Evolutionary conservation across 2,797 vertebrate species (phyloP), one percentile per base, ranked within the genome.

Genomic region (Megalops cyprinoides): DNA sequence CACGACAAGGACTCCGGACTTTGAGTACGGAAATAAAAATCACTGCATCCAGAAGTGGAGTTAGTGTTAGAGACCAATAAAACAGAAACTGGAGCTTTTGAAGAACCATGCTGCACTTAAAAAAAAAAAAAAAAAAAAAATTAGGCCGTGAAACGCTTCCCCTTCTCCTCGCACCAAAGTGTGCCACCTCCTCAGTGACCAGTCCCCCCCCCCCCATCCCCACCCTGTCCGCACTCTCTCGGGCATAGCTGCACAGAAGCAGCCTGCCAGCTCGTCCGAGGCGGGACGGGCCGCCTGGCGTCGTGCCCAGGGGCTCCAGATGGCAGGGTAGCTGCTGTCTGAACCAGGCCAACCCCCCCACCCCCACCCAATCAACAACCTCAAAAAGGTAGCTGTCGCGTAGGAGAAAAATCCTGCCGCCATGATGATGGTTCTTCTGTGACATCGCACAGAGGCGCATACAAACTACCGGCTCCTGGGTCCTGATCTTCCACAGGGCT

Each of bases 111-210:
- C 55, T 12, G 6, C 1, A 71, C 67, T 23, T 42, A 44, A 74
- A 46, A 49, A 78, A 76, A 83, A 83, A 56, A 87, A 83, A 89
- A 91, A 91, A 49, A 83, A 56, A 87, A 83, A 89, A 91, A 91
- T 49, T 1, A 90, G 86, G 89, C 87, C 88, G 82, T 37, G 31
- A 76, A 44, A 85, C 60, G 18, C 84, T 88, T 86, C 39, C 7
- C 37, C 28, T 75, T 37, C 10, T 18, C 58, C 42, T 80, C 15
- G 44, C 49, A 46, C 10, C 83, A 60, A 91, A 90, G 87, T 91
- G 87, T 90, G 90, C 74, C 91, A 91, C 89, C 89, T 92, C 91
- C 90, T 91, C 78, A 84, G 91, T 88, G 90, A 84, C 85, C 76
- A 37, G 76, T 80, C 79, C 74, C 88, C 88, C 79, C 78, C 78